Percentiles rank a stretch among this genome's conserved stretches.
phyloP scores from a whole-genome alignment of 2,797 vertebrate species.

The Leptatherina wallacei region DNA sequence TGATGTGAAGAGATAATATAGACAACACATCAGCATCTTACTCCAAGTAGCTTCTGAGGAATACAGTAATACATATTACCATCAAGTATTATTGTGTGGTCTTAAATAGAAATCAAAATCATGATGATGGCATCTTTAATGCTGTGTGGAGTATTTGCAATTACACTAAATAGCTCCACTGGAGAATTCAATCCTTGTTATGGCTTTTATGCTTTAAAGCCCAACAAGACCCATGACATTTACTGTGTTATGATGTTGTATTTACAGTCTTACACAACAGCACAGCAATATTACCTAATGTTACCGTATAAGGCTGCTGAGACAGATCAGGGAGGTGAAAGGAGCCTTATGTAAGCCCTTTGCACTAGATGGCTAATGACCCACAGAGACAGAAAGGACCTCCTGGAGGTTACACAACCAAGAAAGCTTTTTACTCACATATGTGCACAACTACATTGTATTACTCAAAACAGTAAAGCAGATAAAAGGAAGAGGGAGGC shows the following conservation, averaged over 20 bases:
- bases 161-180: constrained; percentile 8
- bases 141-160: not conserved
- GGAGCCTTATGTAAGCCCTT: constrained; percentile 52
- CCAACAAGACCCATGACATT: constrained; percentile 11
- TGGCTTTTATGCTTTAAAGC: constrained; percentile 21
- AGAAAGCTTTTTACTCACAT: constrained; percentile 31
- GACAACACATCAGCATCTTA: not conserved
- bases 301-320: constrained; percentile 50
- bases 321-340: constrained; percentile 38
- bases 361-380: constrained; percentile 66
- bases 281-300: constrained; percentile 53
- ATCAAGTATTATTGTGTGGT: constrained; percentile 9
- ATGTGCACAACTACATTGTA: constrained; percentile 17
- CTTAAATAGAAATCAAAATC: constrained; percentile 17
- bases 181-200: constrained; percentile 5
- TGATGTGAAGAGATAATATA: constrained; percentile 7
- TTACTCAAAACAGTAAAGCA: constrained; percentile 34
- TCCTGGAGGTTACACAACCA: constrained; percentile 62
- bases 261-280: constrained; percentile 31
- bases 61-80: constrained; percentile 12
- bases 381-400: constrained; percentile 54
- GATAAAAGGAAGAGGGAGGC: not conserved
- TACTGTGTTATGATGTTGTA: constrained; percentile 15
- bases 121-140: constrained; percentile 7
- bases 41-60: constrained; percentile 7